Evolutionary conservation across 2,888 invertebrate species (phyloP).

Genomic region (Halictus ligatus): DNA sequence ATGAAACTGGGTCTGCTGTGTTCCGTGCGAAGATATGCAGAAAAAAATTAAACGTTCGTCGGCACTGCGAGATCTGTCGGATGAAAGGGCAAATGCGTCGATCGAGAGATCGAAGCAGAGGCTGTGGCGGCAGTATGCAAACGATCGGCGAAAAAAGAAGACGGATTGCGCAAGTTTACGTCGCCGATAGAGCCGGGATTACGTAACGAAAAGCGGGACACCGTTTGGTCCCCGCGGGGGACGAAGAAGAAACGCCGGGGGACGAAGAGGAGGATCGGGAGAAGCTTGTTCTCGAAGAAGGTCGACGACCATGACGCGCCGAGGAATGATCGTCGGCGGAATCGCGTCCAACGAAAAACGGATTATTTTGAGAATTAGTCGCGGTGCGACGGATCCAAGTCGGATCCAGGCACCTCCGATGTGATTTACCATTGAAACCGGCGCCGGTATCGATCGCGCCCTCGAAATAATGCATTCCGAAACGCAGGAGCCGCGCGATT

Average conservation of each 20-base stretch:
- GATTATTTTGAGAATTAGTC: background rate
- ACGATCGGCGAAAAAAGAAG: background rate
- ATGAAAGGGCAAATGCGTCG: background rate
- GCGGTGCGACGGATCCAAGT: background rate
- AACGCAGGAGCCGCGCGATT: background rate
- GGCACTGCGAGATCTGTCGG: background rate
- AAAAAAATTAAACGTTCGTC: background rate
- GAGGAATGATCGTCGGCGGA: background rate
- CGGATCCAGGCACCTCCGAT: background rate
- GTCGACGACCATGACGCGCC: slow-evolving; percentile 14
- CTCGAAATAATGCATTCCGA: background rate
- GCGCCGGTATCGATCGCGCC: slow-evolving; percentile 14
- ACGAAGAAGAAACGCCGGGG: too few relatives aligned
- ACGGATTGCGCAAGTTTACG: slow-evolving; percentile 16
- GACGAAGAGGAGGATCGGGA: background rate
- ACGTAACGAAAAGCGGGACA: slow-evolving; percentile 16
- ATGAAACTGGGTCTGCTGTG: background rate
- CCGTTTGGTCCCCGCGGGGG: background rate
- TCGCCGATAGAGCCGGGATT: slow-evolving; percentile 15
- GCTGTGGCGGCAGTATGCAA: background rate
- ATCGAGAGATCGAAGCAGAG: slow-evolving; percentile 5
- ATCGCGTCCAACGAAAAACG: background rate
- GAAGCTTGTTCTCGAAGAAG: slow-evolving; percentile 19
- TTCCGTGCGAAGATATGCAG: background rate
- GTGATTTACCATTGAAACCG: slow-evolving; percentile 25